Base-by-base conservation (phyloP, 2,888 invertebrate species). In the Ornithoptera alexandrae region DNA sequence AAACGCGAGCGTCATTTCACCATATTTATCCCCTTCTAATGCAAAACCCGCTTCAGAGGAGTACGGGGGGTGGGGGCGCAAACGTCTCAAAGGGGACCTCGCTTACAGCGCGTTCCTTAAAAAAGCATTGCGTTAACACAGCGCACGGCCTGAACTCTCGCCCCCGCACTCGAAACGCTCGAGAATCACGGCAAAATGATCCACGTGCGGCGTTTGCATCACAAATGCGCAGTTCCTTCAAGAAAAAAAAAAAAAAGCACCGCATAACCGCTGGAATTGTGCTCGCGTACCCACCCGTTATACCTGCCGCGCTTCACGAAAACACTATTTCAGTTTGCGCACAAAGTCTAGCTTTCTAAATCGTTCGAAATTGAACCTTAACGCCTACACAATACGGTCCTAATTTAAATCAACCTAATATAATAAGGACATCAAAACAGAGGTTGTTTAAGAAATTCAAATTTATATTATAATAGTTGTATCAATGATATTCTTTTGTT, bases 161-260 rank as follows among this genome's bases (percentile, higher is more conserved):
- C 50, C 78, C 76, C 71, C 79, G 75, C 81, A 77, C 84, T 72
- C 71, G 83, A 85, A 88, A 85, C 83, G 84, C 78, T 83, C 84
- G 82, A 83, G 85, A 88, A 88, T 87, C 88, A 86, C 84, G 79
- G 83, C 86, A 84, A 88, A 88, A 88, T 87, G 87, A 88, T 86
- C 81, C 86, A 84, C 85, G 85, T 84, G 85, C 79, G 78, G 84
- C 82, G 84, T 80, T 80, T 79, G 77, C 80, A 80, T 88, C 81
- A 82, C 80, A 85, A 87, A 84, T 87, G 85, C 82, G 81, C 85
- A 80, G 81, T 81, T 81, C 78, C 81, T 81, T 79, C 68, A 61
- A 71, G 77, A 75, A 72, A 39, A 39, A 39, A 39, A 39, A 24
- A 30, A 39, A 39, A 75, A 77, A 80, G 82, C 74, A 77, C 75